phyloP scores from a whole-genome alignment of 2,113 vertebrate species.

The Equus przewalskii region DNA sequence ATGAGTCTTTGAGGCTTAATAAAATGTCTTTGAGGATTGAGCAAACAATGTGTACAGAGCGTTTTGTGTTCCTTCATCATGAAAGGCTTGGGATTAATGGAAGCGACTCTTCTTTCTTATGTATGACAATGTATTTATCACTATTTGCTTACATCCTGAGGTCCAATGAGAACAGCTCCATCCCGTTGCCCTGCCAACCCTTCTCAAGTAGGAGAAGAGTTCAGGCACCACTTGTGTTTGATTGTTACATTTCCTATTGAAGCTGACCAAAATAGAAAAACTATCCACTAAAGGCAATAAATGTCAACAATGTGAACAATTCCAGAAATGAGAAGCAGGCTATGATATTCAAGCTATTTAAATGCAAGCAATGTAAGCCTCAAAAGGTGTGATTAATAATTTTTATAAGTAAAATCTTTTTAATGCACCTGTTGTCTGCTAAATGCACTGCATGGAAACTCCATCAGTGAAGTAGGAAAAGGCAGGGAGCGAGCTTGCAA shows the following conservation, averaged over 20 bases:
- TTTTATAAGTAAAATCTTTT: constrained; percentile 11
- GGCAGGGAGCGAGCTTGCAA: background rate
- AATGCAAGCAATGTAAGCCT: background rate
- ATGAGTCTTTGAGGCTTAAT: constrained; percentile 58
- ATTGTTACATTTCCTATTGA: constrained; percentile 38
- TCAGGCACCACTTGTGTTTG: constrained; percentile 5
- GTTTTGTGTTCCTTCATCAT: constrained; percentile 44
- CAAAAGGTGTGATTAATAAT: background rate
- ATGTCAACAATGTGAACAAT: constrained; percentile 8
- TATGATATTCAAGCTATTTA: background rate
- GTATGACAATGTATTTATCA: constrained; percentile 32
- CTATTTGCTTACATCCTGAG: constrained; percentile 49
- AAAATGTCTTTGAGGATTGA: constrained; percentile 40
- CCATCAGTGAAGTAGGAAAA: background rate
- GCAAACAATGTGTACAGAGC: background rate
- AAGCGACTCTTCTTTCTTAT: constrained; percentile 18
- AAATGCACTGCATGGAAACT: background rate
- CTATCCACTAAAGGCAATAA: background rate
- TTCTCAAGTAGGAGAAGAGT: constrained; percentile 51
- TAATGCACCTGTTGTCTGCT: background rate
- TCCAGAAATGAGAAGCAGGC: constrained; percentile 14
- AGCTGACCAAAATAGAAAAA: constrained; percentile 59
- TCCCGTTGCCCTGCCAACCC: constrained; percentile 48
- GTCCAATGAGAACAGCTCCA: background rate
- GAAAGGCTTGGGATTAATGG: background rate